These are phyloP conservation scores for Cyrtorhinus lividipennis DNA, from an alignment of 1,140 invertebrate genomes.

Conservation along the genomic window DNA sequence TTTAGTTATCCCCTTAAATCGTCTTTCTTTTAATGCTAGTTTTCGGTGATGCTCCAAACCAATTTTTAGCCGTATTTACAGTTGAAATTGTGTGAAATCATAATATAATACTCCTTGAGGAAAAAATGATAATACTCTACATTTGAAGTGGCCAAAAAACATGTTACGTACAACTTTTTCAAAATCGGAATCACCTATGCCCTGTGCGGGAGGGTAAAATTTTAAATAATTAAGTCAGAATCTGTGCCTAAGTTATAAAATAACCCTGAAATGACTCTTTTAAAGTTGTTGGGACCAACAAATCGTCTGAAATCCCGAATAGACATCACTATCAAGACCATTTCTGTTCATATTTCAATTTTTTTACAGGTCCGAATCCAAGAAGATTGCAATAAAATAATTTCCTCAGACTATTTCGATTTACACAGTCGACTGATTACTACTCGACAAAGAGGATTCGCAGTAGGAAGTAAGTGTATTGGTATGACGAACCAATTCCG, in stretches of 20 bases:
- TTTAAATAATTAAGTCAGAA: neutral
- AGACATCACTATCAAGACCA: neutral
- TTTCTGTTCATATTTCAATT: neutral
- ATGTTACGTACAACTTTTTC: too few species aligned
- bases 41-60: neutral
- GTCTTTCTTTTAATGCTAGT: neutral
- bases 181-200: neutral
- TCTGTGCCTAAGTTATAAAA: neutral
- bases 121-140: too few species aligned
- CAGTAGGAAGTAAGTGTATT: conserved; percentile 42
- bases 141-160: too few species aligned
- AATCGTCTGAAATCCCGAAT: neutral
- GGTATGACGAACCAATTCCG: too few species aligned
- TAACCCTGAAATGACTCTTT: neutral
- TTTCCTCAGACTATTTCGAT: conserved; percentile 77
- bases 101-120: too few species aligned
- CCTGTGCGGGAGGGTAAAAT: neutral
- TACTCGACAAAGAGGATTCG: conserved; percentile 61
- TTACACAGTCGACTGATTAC: conserved; percentile 66
- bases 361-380: conserved; percentile 57
- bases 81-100: neutral
- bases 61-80: neutral
- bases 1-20: neutral
- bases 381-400: conserved; percentile 75
- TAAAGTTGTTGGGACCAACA: too few species aligned